Base-by-base conservation (phyloP, 2,113 vertebrate species). In the Psilopsiagon aurifrons region DNA sequence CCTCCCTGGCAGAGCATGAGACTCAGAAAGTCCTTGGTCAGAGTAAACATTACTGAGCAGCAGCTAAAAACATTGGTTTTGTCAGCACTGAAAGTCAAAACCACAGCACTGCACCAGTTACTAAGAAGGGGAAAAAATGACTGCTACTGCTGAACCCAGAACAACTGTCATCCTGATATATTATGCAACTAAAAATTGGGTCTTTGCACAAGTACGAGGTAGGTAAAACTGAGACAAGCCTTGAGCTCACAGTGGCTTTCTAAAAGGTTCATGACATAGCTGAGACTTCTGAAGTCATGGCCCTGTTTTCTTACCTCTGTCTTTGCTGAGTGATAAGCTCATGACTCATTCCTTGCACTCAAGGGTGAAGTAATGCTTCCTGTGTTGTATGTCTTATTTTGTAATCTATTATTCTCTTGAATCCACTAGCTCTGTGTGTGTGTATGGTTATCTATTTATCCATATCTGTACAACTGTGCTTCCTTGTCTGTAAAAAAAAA, bases 351-450 rank as follows among this genome's bases (percentile, higher is more conserved):
- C 37, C 55, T 80, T 73, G 16, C 0, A 1, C 73, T 86, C 47
- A 49, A 51, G 68, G 60, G 14, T 97, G 95, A 97, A 76, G 88
- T 95, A 88, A 88, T 95, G 57, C 67, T 94, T 96, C 93, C 86
- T 47, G 59, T 83, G 33, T 83, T 22, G 3, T 83, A 27, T 74
- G 29, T 39, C 57, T 64, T 90, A 31, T 73, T 95, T 89, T 63
- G 28, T 76, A 75, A 57, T 84, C 68, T 77, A 22, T 59, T 76
- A 43, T 24, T 92, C 22, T 67, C 69, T 77, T 54, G 88, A 77
- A 81, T 37, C 49, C 22, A 43, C 20, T 79, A 29, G 22, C 15
- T 77, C 5, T 43, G 7, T 41, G 6, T 15, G 0, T 86, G 16
- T 68, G 9, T n/a, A 17, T 69, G 14, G 54, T 6, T 60, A 1